Evolutionary conservation across 2,888 invertebrate species (phyloP), one percentile per base, ranked within the genome.

Genomic region (Nezara viridula): DNA sequence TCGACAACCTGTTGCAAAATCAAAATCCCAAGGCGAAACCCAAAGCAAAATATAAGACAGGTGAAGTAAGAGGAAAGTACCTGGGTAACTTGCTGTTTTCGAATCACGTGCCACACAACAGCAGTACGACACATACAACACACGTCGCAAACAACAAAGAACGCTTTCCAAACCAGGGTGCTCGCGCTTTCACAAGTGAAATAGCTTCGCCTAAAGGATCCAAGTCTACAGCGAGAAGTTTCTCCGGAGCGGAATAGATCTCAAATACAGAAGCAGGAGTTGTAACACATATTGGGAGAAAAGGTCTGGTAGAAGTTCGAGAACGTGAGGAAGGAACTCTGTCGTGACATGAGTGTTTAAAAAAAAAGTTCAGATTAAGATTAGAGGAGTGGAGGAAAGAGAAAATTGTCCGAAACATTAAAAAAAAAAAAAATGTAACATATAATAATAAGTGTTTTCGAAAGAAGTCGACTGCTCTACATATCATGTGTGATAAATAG

Each of bases 121-220:
- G 32, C 19, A 37, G 66, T 37, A 27, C 16, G 66, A 73, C 66
- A 73, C 32, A 73, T 73, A 73, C 66, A 37, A 73, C 66, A 73
- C 66, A 37, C 37, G 32, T 37, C 66, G 37, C 27, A 21, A 37
- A 73, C 66, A 37, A 73, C 66, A 73, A 73, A 37, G 66, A 37
- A 73, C 66, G 37, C 66, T 73, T 73, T 73, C 66, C 66, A 37
- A 73, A 73, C n/a, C 66, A 21, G 66, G 66, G 66, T 73, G 37
- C 66, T 37, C 66, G 66, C 66, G 32, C 66, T 73, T 73, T 73
- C 66, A 37, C 66, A 37, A 37, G 66, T 73, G 66, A 73, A 73
- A 73, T 73, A 73, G 66, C 6, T 73, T 37, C 66, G 32, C 37
- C 66, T 37, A 21, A 73, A 37, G 66, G 37, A 32, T 73, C 66